Base-by-base conservation (phyloP, 2,888 invertebrate species). In the Nomada lathburiana region DNA sequence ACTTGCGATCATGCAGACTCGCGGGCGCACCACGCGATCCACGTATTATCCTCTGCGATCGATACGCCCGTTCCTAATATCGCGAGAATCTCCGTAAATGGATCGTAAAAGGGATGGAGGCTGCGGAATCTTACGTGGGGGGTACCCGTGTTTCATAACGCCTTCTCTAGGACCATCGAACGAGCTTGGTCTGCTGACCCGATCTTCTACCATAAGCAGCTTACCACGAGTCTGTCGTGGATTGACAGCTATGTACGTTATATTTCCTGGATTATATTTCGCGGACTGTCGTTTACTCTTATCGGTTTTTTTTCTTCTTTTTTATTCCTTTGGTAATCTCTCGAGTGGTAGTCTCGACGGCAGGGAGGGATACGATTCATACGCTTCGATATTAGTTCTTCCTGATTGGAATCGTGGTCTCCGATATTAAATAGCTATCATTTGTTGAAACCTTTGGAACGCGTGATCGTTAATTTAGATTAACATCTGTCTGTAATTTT, bases 11-110 rank as follows among this genome's bases (percentile, higher is more conserved):
- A 53, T 36, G 11, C 20, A 13, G 16, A 26, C 16, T 52, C 59
- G 57, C 50, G 26, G 18, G n/a, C 36, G 52, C 36, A 52, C 47
- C 68, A 59, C 60, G 55, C 57, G 36, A 57, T 59, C 59, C n/a
- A 10, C 59, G 81, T 76, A 88, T 90, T 89, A 89, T 89, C 88
- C 79, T 88, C 83, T 71, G 81, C 86, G 79, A 91, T 90, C 91
- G 89, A 90, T 91, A 89, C 86, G 85, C 67, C 89, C 89, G 89
- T 90, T 90, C 87, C 90, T 89, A 91, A 92, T 92, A 91, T 90
- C 91, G 83, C 86, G 87, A 89, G 88, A 88, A 85, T 88, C 88
- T 76, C 86, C 85, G 89, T 87, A 92, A 92, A 92, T 90, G 89
- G 90, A 90, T 90, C 87, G 90, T 89, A 90, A 91, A 91, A 89